Evolutionary conservation across 2,113 vertebrate genomes (phyloP), one percentile per base, ranked within the genome.

Genomic region (Haplotaxodon microlepis): DNA sequence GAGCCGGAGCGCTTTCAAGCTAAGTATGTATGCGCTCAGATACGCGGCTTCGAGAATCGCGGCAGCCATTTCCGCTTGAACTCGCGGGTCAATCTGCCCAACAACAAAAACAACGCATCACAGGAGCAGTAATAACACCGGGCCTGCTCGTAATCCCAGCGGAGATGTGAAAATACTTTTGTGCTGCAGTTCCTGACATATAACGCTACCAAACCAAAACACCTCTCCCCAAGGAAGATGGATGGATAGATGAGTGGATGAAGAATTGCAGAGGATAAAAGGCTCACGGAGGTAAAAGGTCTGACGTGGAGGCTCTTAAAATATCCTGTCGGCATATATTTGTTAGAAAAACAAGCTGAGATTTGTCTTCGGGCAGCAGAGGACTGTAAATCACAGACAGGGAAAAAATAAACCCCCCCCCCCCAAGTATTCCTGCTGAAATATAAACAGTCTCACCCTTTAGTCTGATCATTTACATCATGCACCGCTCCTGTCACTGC

Each of bases 391-490:
- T 96, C 94, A 94, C 83, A 87, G 86, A 36, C 79, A 89, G 3
- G 31, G 17, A 38, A 4, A 1, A 2, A 63, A 63, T 11, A 59
- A 34, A 71, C 40, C 50, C 40, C 66, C 78, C 40, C 50, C 40
- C 66, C 82, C 82, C 27, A 38, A 66, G 34, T 69, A 34, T 87
- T 50, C 76, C 69, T 84, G 81, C 69, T 86, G 24, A 82, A 92
- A 92, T 45, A 92, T 92, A 92, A 93, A 92, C 86, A 86, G 82
- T 81, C 88, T 89, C 94, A 92, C 95, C 93, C 94, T 89, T 13
- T 90, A 91, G 92, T 90, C 92, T 90, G 93, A 94, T 95, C 79
- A 95, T 96, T 95, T 96, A 96, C 92, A 95, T 94, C 36, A 50
- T 89, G 94, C 93, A 91, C 94, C 86, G 92, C 91, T 84, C 21